Evolutionary conservation across 2,113 vertebrate species (phyloP), one percentile per base, ranked within the genome.

Genomic region (Eulemur macaco): DNA sequence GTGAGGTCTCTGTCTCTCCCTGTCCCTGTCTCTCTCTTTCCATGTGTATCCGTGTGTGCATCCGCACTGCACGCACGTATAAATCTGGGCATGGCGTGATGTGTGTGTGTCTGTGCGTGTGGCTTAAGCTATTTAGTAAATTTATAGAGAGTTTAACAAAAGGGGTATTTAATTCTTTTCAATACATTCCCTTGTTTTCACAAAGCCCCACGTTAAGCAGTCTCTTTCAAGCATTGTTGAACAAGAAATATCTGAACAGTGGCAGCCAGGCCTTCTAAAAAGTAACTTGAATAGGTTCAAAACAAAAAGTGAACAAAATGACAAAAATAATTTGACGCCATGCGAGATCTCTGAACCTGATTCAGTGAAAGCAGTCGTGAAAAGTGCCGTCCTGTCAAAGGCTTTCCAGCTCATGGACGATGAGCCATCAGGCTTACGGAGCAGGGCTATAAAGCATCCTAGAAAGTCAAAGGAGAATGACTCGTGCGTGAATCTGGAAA

Each of bases 141-240:
- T 63, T 63, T 15, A 21, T 11, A 37, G 31, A 29, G 50, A n/a
- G 56, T 71, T 95, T 87, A 94, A 85, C 68, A 84, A 88, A 63
- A 76, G 29, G 17, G 0, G 50, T 76, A 63, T n/a, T 13, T 31
- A 64, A 66, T 69, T 88, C 45, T 94, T 89, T 82, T 80, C 71
- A 71, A 9, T 69, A 34, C 56, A 31, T 45, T 58, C 39, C 31
- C 66, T 91, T 66, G n/a, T 52, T 77, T 45, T n/a, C 77, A 64
- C 52, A 85, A 74, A 92, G 56, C 39, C 27, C 68, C 56, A 13
- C 2, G 1, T 27, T 54, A 73, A 86, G 50, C n/a, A 17, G 13
- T 78, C 34, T 74, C 86, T 54, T 88, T 37, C n/a, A 58, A 68
- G 69, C 63, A 34, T 76, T 15, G 34, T 5, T 12, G 29, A 95